Percentiles rank a stretch among this genome's conserved stretches.
Conservation (phyloP, 1,140 invertebrate genomes). For the Myzus persicae region DNA sequence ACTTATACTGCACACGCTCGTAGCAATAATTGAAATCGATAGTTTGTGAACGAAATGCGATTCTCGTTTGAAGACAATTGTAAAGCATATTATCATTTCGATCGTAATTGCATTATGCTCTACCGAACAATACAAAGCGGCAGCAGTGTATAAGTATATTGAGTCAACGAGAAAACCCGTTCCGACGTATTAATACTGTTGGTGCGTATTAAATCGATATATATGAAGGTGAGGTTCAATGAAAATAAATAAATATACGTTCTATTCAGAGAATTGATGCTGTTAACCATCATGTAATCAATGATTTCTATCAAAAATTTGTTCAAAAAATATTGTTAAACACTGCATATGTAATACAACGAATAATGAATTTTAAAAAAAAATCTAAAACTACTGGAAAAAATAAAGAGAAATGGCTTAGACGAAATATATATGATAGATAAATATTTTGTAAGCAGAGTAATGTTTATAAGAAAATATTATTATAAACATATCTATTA, state of each 20-base stretch:
- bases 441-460: not conserved
- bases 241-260: not conserved
- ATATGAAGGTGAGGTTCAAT: not conserved
- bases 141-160: not conserved
- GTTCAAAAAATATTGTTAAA: not conserved
- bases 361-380: no score
- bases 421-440: not conserved
- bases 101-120: not conserved
- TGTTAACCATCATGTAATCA: not conserved
- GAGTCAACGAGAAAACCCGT: not conserved
- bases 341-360: not conserved
- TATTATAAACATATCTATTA: not conserved
- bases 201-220: not conserved
- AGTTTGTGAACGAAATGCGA: not conserved
- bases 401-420: not conserved
- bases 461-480: not conserved
- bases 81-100: slow-evolving; percentile 1
- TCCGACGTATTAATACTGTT: not conserved
- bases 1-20: not conserved
- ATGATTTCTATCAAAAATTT: not conserved
- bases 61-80: slow-evolving; percentile 20
- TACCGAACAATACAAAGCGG: not conserved
- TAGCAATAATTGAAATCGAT: slow-evolving; percentile 10
- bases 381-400: not conserved
- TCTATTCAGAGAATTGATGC: not conserved